These are phyloP conservation scores for Rhinolophus sinicus DNA, from an alignment of 2,113 vertebrate genomes.

Conservation along the genomic window DNA sequence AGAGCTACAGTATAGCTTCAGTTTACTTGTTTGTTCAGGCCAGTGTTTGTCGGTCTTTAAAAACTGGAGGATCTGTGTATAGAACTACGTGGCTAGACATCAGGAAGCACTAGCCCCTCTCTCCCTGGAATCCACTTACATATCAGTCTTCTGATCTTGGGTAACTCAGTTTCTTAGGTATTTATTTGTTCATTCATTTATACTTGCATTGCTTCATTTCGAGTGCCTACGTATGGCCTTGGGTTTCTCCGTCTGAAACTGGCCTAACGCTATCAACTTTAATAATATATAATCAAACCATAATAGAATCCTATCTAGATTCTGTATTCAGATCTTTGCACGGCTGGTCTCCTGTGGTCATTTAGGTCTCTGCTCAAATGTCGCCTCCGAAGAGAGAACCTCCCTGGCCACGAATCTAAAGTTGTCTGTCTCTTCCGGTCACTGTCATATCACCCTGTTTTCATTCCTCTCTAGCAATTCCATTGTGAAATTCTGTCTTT, in stretches of 20 bases:
- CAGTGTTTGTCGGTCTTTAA: neutral
- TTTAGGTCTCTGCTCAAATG: neutral
- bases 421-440: neutral
- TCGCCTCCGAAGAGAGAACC: neutral
- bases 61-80: neutral
- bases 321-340: neutral
- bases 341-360: neutral
- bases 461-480: neutral
- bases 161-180: too few relatives aligned
- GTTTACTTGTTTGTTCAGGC: neutral
- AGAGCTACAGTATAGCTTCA: neutral
- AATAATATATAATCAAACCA: too few relatives aligned
- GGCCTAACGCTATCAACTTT: neutral
- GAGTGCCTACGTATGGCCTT: neutral
- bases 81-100: neutral
- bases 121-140: neutral
- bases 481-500: neutral
- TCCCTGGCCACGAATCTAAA: neutral
- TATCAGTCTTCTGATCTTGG: neutral
- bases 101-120: neutral
- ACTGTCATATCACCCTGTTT: too few relatives aligned
- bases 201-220: rapidly evolving
- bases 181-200: neutral
- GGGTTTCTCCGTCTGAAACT: neutral
- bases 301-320: neutral